Base-by-base conservation (phyloP, 2,888 invertebrate species). In the Antheraea assamensis region DNA sequence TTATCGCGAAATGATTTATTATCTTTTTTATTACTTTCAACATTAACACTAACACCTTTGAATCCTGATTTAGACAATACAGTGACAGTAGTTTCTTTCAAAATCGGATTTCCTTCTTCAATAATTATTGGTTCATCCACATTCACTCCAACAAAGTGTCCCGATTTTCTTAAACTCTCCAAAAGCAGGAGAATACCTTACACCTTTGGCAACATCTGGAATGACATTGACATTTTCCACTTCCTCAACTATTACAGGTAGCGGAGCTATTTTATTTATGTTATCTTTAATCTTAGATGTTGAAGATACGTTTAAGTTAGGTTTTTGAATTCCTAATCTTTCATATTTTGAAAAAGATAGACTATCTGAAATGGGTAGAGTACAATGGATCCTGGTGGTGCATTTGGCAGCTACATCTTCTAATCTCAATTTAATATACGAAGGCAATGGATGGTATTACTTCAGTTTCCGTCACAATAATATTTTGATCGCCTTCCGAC, bases 381-480 rank as follows among this genome's bases (percentile, higher is more conserved):
- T 35, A 31, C 70, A 49, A 71, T 52, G 74, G 72, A 72, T 64
- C 58, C 71, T 64, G 47, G 74, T 76, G 70, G 72, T 72, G 71
- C 77, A 79, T 55, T 78, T 77, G 0, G 71, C 70, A 35, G 75
- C 72, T n/a, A 78, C 76, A 64, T 85, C 80, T 74, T 82, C 76
- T 49, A 86, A 77, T 70, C 82, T 79, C n/a, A 81, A 70, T 24
- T 76, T 77, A 17, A 84, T 75, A 70, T 78, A 81, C 31, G 74
- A 72, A 0, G 86, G 85, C n/a, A 83, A 71, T 27, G 74, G 79
- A n/a, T 0, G 81, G 74, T 17, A 76, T 80, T 24, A 76, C 76
- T 8, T 79, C 71, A 24, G 77, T 83, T 72, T 84, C 77, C 10
- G 78, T 81, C 5, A 86, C 82, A 13, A 80, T 66, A 5, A 83